These are phyloP conservation scores for Steinernema scapterisci DNA, from an alignment of 2,888 invertebrate genomes.

Conservation along the genomic window DNA sequence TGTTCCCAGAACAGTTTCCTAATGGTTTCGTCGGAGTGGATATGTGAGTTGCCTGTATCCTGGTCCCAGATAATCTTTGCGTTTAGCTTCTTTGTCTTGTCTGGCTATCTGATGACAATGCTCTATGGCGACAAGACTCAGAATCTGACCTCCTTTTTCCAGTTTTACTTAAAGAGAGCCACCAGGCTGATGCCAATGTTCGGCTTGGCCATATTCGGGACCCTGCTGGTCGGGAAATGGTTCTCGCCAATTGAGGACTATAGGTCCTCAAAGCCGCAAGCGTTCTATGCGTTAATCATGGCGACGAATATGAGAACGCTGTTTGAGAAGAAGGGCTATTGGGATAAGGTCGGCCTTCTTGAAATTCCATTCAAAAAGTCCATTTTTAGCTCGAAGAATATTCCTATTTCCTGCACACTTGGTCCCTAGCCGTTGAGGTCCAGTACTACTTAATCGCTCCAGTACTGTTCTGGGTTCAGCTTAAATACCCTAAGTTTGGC, in stretches of 20 bases:
- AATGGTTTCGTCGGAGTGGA: slow-evolving; percentile 45
- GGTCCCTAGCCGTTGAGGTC: slow-evolving; percentile 41
- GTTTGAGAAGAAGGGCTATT: slow-evolving; percentile 41
- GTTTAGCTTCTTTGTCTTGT: slow-evolving; percentile 42
- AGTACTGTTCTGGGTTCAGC: slow-evolving; percentile 34
- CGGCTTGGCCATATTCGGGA: slow-evolving; percentile 35
- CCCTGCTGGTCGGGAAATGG: slow-evolving; percentile 14
- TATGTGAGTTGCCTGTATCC: slow-evolving; percentile 35
- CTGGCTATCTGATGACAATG: slow-evolving; percentile 41
- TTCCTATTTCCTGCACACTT: slow-evolving; percentile 39
- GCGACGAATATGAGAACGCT: slow-evolving; percentile 38
- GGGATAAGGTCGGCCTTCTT: slow-evolving; percentile 37
- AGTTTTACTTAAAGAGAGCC: slow-evolving; percentile 41
- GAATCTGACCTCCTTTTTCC: neutral
- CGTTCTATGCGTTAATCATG: slow-evolving; percentile 34
- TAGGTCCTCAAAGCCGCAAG: slow-evolving; percentile 32
- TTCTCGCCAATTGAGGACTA: slow-evolving; percentile 35
- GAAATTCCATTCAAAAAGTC: too few species aligned
- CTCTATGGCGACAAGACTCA: slow-evolving; percentile 25
- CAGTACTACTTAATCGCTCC: slow-evolving; percentile 45
- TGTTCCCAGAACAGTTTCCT: slow-evolving; percentile 36
- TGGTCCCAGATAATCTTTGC: too few species aligned
- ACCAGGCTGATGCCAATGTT: slow-evolving; percentile 39
- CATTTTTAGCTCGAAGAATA: neutral
- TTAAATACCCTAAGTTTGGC: neutral